phyloP scores from a whole-genome alignment of 2,113 vertebrate genomes.

The Pelecanus crispus region DNA sequence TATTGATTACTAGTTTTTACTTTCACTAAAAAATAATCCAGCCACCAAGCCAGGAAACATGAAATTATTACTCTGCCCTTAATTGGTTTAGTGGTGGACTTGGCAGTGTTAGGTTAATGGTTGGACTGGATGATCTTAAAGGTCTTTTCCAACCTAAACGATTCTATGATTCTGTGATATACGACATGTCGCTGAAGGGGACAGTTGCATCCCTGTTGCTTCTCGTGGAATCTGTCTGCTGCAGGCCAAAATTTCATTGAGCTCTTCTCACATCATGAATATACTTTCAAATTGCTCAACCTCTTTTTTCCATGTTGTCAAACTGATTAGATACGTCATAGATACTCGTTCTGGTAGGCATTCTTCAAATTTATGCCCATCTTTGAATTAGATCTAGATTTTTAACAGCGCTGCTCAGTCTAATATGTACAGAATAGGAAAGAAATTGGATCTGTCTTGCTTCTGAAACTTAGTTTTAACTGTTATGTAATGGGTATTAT shows the following conservation, averaged over 20 bases:
- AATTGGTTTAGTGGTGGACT: too few species aligned
- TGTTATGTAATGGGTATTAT: background rate
- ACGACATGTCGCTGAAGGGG: background rate
- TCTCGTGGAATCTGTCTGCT: background rate
- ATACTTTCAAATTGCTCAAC: background rate
- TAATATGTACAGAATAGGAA: background rate
- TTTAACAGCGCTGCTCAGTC: background rate
- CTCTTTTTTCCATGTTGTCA: background rate
- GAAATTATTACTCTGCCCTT: too few species aligned
- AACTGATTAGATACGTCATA: background rate
- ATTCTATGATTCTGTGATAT: too few species aligned
- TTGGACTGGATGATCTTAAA: too few species aligned
- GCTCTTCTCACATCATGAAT: background rate
- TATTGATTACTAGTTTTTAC: too few species aligned
- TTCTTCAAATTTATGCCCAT: background rate
- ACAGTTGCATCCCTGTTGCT: background rate
- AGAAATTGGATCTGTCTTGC: background rate
- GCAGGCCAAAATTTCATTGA: background rate
- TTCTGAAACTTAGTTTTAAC: background rate
- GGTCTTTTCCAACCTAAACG: too few species aligned
- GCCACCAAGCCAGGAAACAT: too few species aligned
- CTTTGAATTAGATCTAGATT: background rate
- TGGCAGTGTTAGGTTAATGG: too few species aligned
- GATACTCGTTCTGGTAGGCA: background rate
- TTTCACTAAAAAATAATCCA: too few species aligned